Conservation (phyloP, 2,113 vertebrate species). For the Anolis sagrei region DNA sequence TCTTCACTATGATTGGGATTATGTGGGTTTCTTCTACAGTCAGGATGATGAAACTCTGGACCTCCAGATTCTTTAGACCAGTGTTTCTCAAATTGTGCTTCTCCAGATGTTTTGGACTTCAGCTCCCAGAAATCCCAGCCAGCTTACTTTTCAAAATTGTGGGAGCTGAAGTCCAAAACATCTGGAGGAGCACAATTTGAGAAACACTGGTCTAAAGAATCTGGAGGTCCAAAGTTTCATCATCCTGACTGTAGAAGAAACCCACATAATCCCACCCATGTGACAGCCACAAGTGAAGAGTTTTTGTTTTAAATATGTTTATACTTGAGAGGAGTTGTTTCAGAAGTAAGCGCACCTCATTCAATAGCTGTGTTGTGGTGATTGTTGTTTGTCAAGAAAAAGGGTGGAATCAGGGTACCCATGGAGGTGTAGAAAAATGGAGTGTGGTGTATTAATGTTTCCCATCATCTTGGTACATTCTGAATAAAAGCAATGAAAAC, state of each 20-base stretch:
- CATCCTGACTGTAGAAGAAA: neutral
- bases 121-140: no score
- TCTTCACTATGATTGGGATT: no score
- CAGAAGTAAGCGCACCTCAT: neutral
- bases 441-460: neutral
- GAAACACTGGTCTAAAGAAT: neutral
- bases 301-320: neutral
- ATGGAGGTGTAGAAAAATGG: no score
- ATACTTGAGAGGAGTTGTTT: neutral
- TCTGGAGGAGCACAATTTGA: no score
- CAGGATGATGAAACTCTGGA: neutral
- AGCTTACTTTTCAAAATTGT: no score
- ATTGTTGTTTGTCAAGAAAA: neutral
- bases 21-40: neutral
- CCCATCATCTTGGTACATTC: neutral
- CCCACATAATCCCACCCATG: neutral
- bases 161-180: no score
- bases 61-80: neutral
- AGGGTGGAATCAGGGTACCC: neutral
- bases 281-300: no score
- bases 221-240: neutral
- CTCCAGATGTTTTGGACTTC: no score
- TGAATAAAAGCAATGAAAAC: neutral
- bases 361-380: neutral
- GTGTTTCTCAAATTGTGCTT: no score